phyloP scores from a whole-genome alignment of 2,888 invertebrate genomes.

The Ectemnius lituratus region DNA sequence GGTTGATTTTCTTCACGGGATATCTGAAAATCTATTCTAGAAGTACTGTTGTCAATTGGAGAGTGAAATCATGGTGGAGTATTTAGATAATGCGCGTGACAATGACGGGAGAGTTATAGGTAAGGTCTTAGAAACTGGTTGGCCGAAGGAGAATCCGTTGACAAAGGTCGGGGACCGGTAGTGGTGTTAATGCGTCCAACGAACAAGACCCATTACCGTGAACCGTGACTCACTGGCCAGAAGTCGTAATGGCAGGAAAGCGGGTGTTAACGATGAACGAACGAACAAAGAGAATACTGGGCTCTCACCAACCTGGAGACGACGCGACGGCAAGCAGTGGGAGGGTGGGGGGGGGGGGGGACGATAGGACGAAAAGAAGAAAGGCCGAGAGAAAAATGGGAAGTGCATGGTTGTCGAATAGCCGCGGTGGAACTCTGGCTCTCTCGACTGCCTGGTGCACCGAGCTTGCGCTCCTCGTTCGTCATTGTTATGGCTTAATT shows the following conservation, averaged over 20 bases:
- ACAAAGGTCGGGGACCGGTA: constrained; percentile 35
- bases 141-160: neutral
- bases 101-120: too few species aligned
- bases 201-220: constrained; percentile 44
- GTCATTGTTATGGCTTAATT: constrained; percentile 66
- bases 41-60: too few species aligned
- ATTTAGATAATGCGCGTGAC: too few species aligned
- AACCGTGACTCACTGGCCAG: constrained; percentile 37
- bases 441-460: constrained; percentile 11
- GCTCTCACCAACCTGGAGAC: too few species aligned
- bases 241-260: constrained; percentile 46
- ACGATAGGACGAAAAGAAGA: constrained; percentile 2
- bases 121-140: too few species aligned
- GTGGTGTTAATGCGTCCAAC: constrained; percentile 36
- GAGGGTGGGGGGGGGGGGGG: too few species aligned
- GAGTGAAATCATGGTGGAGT: too few species aligned
- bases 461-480: constrained; percentile 46
- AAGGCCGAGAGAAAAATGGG: constrained; percentile 10
- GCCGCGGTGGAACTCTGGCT: constrained; percentile 11
- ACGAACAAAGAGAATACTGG: constrained; percentile 33
- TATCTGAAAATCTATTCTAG: too few species aligned
- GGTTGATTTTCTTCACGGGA: too few species aligned
- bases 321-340: neutral
- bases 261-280: constrained; percentile 44
- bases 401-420: constrained; percentile 46